Percentiles rank a stretch among this genome's conserved stretches.
Conservation (phyloP, 2,888 invertebrate species). For the Brassicogethes aeneus region DNA sequence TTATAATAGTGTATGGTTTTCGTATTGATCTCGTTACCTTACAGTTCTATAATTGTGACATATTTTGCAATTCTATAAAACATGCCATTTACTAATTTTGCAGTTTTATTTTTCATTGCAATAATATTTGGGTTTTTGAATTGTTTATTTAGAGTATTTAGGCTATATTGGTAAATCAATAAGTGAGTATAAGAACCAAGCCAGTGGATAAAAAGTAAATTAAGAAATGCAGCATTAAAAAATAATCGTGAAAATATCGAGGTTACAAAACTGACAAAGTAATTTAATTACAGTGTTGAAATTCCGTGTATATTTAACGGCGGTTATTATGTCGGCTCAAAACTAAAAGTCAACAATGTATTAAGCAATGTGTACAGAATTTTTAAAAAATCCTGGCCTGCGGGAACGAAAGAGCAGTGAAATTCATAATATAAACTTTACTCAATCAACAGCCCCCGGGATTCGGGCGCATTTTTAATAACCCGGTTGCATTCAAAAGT, state of each 20-base stretch:
- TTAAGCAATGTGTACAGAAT: conserved; percentile 35
- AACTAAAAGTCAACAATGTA: conserved; percentile 34
- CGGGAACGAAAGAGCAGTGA: conserved; percentile 37
- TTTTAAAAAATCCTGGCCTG: conserved; percentile 36
- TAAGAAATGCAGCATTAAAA: not conserved
- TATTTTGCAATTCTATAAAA: no score
- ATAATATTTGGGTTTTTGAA: no score
- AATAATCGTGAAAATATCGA: not conserved
- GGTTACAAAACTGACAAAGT: conserved; percentile 6
- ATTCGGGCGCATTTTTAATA: conserved; percentile 31
- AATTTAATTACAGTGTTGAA: conserved; percentile 24
- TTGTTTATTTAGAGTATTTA: no score
- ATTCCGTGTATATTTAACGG: conserved; percentile 29
- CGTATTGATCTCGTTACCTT: no score
- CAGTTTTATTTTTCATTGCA: no score
- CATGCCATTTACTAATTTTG: no score
- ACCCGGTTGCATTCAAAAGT: conserved; percentile 26
- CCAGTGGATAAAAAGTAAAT: not conserved
- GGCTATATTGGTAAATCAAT: no score
- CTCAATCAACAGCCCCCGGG: conserved; percentile 36
- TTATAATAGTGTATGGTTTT: no score
- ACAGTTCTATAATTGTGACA: no score
- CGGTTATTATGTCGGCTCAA: conserved; percentile 30
- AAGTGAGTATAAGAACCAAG: no score
- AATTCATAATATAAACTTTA: conserved; percentile 40